These are phyloP conservation scores for Dendrolimus punctatus DNA, from an alignment of 1,140 invertebrate genomes.

Conservation along the genomic window DNA sequence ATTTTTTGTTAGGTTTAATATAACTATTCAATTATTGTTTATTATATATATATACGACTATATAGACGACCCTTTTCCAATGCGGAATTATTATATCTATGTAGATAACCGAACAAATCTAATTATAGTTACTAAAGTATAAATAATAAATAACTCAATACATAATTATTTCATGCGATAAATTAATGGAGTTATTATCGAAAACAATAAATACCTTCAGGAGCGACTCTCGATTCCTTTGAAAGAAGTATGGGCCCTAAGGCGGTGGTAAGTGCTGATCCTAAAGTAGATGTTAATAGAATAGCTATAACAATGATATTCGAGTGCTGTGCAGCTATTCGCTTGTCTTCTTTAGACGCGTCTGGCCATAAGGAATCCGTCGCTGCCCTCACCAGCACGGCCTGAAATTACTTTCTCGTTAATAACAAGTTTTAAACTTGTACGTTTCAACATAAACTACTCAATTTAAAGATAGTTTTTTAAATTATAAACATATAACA, in stretches of 20 bases:
- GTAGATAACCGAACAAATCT: no score
- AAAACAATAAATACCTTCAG: conserved; percentile 34
- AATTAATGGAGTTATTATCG: background rate
- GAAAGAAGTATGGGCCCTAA: conserved; percentile 50
- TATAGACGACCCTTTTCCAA: no score
- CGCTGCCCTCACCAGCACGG: conserved; percentile 56
- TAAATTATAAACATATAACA: no score
- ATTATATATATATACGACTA: no score
- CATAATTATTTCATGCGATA: background rate
- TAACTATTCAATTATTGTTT: no score
- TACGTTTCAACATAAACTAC: no score
- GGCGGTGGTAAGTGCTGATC: conserved; percentile 43
- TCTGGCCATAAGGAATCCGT: conserved; percentile 49
- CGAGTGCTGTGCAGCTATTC: conserved; percentile 46
- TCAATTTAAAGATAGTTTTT: no score
- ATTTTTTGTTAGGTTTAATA: no score
- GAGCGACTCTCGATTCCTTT: conserved; percentile 38
- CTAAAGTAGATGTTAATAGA: conserved; percentile 47
- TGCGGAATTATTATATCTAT: no score
- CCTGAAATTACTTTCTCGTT: conserved; percentile 32
- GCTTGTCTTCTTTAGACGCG: conserved; percentile 34
- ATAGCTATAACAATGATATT: conserved; percentile 64
- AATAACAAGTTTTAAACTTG: no score
- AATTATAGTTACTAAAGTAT: no score
- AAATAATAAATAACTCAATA: background rate